phyloP scores from a whole-genome alignment of 1,140 invertebrate species.

The Kradibia gibbosae region DNA sequence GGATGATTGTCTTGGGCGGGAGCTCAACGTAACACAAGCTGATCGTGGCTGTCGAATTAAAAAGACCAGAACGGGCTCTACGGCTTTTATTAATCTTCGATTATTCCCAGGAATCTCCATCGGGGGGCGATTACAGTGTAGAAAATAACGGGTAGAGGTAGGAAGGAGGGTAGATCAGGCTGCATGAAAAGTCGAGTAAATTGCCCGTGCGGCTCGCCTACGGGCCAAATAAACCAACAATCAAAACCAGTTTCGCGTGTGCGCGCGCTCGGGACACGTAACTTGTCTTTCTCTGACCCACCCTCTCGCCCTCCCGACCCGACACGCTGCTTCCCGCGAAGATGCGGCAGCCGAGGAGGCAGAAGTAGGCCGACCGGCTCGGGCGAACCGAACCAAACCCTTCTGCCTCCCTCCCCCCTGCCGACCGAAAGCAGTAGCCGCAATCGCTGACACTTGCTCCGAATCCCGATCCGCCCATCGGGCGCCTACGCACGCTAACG shows the following conservation, averaged over 20 bases:
- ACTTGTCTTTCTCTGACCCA: background rate
- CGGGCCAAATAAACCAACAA: background rate
- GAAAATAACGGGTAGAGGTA: background rate
- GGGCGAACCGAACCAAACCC: constrained; percentile 26
- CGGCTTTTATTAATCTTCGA: background rate
- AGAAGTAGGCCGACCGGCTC: background rate
- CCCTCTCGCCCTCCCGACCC: too few species aligned
- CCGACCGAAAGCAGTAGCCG: too few species aligned
- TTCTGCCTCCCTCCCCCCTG: too few species aligned
- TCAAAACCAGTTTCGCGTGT: background rate
- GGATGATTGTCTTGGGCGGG: background rate
- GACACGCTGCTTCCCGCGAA: too few species aligned
- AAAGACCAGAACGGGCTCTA: background rate
- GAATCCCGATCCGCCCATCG: too few species aligned
- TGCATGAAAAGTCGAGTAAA: background rate
- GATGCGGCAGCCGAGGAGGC: background rate
- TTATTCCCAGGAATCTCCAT: background rate
- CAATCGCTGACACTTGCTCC: too few species aligned
- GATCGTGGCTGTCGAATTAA: background rate
- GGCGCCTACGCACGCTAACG: background rate
- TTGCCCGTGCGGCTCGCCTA: background rate
- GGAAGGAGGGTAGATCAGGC: too few species aligned
- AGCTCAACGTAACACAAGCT: background rate
- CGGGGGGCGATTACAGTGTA: background rate
- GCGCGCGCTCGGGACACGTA: background rate